Conservation (phyloP, 2,113 vertebrate genomes). For the Psophia crepitans region DNA sequence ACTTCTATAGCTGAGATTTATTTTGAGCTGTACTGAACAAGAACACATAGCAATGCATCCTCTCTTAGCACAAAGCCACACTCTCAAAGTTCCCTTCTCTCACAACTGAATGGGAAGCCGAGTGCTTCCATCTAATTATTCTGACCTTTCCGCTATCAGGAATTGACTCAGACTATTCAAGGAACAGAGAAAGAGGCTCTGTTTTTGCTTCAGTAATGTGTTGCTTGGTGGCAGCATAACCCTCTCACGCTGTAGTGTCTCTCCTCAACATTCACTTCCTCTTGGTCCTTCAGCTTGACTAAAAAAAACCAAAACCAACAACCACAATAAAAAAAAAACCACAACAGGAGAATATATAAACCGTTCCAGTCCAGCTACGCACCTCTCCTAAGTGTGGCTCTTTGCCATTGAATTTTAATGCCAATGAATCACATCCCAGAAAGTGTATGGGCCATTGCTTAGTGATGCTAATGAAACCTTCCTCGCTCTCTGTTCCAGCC, state of each 20-base stretch:
- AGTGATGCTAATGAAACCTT: neutral
- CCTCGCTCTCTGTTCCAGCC: neutral
- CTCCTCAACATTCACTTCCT: neutral
- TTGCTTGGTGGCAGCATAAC: neutral
- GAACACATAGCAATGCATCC: neutral
- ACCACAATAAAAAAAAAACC: fast-evolving
- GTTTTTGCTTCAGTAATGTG: neutral
- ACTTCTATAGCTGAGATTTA: neutral
- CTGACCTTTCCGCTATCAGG: constrained; percentile 31
- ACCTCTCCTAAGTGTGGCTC: neutral
- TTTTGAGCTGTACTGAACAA: neutral
- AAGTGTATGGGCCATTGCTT: neutral
- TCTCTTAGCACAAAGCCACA: neutral
- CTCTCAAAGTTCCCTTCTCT: neutral
- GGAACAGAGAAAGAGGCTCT: neutral
- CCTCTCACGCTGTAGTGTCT: neutral
- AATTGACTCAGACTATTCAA: constrained; percentile 28
- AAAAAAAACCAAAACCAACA: neutral
- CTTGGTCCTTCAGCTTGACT: neutral
- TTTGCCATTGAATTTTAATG: neutral
- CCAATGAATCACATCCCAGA: neutral
- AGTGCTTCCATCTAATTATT: constrained; percentile 43
- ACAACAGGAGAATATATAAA: neutral
- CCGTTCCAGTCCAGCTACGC: neutral
- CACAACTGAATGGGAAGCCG: neutral